Evolutionary conservation across 2,888 invertebrate genomes (phyloP).

Genomic region (Agrypnus murinus): DNA sequence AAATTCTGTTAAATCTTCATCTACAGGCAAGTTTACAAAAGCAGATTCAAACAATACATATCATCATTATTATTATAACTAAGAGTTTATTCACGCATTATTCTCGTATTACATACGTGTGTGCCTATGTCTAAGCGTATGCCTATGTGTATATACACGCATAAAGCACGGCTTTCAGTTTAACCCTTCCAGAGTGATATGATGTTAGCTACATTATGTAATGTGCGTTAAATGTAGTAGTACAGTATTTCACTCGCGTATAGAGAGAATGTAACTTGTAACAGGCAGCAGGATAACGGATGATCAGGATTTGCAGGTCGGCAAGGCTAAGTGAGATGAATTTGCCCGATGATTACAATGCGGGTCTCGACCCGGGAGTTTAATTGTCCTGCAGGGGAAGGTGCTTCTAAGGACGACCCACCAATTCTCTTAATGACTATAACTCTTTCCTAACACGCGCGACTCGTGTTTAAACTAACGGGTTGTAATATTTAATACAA

Average conservation of each 20-base stretch:
- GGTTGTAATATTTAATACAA: constrained; percentile 31
- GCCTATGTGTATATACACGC: too few relatives aligned
- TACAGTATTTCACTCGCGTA: constrained; percentile 43
- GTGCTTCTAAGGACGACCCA: constrained; percentile 48
- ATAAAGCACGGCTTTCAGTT: too few relatives aligned
- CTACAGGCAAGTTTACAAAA: too few relatives aligned
- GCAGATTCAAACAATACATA: too few relatives aligned
- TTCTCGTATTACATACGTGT: too few relatives aligned
- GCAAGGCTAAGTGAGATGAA: constrained; percentile 54
- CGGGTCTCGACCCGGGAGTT: constrained; percentile 54
- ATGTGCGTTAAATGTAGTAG: constrained; percentile 7
- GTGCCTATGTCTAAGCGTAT: too few relatives aligned
- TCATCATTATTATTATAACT: too few relatives aligned
- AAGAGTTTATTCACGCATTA: too few relatives aligned
- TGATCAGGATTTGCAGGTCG: constrained; percentile 55
- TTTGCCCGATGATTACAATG: constrained; percentile 54
- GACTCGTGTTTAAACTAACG: constrained; percentile 39
- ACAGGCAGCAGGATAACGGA: constrained; percentile 50
- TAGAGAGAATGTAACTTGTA: constrained; percentile 47
- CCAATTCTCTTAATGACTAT: constrained; percentile 51
- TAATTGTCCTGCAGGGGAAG: constrained; percentile 53
- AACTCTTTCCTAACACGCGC: constrained; percentile 46
- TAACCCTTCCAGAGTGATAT: too few relatives aligned
- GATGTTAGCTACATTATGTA: neutral
- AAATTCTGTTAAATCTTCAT: too few relatives aligned